Base-by-base conservation (phyloP, 2,888 invertebrate genomes). In the Pristionchus mayeri region DNA sequence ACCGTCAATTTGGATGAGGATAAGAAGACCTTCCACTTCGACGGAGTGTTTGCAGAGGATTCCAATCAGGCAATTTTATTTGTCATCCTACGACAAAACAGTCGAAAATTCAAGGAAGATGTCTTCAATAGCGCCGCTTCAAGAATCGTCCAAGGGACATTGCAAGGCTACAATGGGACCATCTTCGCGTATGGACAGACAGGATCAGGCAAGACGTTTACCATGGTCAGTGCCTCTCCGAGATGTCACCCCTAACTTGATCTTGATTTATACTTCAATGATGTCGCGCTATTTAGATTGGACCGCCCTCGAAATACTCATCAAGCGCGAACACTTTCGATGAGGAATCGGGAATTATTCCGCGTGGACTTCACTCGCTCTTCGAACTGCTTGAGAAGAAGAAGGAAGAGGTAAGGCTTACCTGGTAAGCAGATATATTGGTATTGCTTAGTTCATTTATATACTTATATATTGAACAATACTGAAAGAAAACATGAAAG, bases 181-280 rank as follows among this genome's bases (percentile, higher is more conserved):
- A 93, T 94, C 81, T 94, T 94, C 91, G 94, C 94, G 2, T 94
- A 94, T 89, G 94, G 94, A 0, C 93, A 94, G 89, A 94, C 94
- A 21, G 93, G 88, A 52, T 93, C 93, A 34, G 94, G 94, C 7
- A 94, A 94, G 87, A 94, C 94, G 1, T 93, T 93, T 87, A 94
- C 93, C 6, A 94, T 94, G 94, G 85, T 93, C 21, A 57, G 54
- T 37, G 30, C 24, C 18, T n/a, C 24, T 1, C n/a, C n/a, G n/a
- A n/a, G n/a, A n/a, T 3, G 27, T 16, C 24, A 30, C 30, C 30
- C 13, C 24, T 60, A 34, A 34, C 30, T 34, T 7, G 34, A 34
- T 34, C 67, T 37, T 21, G 37, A 27, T 60, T 18, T 71, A 37
- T 6, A 21, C 18, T 37, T 24, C 27, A 37, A 7, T n/a, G n/a